Conservation (phyloP, 2,888 invertebrate genomes). For the Erebia ligea region DNA sequence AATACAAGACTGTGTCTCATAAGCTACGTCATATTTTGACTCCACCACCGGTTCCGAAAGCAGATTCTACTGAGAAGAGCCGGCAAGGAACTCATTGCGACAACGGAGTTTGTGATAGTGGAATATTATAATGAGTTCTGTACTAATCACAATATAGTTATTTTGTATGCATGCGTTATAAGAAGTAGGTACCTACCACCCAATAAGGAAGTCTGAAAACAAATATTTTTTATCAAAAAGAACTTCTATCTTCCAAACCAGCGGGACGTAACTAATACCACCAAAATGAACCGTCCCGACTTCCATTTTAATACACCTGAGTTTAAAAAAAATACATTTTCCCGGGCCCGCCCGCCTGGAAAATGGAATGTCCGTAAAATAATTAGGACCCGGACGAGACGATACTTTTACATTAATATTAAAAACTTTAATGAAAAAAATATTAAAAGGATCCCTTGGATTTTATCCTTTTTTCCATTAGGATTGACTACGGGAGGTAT, state of each 20-base stretch:
- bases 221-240: background rate
- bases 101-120: too few species aligned
- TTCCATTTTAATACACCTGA: constrained; percentile 44
- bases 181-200: background rate
- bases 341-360: constrained; percentile 55
- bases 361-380: constrained; percentile 70
- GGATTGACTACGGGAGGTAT: constrained; percentile 51
- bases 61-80: background rate
- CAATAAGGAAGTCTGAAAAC: background rate
- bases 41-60: too few species aligned
- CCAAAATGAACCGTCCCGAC: constrained; percentile 35
- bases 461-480: constrained; percentile 82
- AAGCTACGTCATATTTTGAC: too few species aligned
- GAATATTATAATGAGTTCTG: too few species aligned
- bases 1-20: too few species aligned
- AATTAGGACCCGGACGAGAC: constrained; percentile 67
- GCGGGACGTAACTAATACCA: constrained; percentile 57
- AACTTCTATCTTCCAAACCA: constrained; percentile 39
- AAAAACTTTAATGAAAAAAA: constrained; percentile 84
- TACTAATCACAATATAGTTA: too few species aligned
- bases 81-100: background rate
- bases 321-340: constrained; percentile 42
- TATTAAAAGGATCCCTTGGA: constrained; percentile 75
- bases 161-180: too few species aligned
- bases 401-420: constrained; percentile 79